These are phyloP conservation scores for Bettongia penicillata DNA, from an alignment of 2,113 vertebrate species.

Conservation along the genomic window DNA sequence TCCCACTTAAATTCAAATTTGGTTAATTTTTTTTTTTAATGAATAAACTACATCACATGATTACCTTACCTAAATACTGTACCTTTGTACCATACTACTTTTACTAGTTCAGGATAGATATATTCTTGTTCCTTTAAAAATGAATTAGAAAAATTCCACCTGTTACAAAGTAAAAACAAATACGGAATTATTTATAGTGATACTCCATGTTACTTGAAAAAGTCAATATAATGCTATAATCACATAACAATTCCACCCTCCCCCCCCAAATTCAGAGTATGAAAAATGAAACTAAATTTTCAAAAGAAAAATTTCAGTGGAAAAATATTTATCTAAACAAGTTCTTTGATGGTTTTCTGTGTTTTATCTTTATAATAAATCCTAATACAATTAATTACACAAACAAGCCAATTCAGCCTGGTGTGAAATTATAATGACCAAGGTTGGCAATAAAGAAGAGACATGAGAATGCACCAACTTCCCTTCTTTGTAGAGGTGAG, in stretches of 20 bases:
- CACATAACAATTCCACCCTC: background rate
- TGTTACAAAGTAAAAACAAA: slow-evolving; percentile 75
- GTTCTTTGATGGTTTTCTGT: background rate
- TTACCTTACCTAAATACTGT: slow-evolving; percentile 88
- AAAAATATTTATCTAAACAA: background rate
- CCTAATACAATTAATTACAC: background rate
- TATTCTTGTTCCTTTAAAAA: slow-evolving; percentile 71
- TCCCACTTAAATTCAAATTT: background rate
- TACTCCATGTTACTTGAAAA: background rate
- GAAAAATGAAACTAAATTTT: background rate
- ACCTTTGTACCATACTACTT: slow-evolving; percentile 89
- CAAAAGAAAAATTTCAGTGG: background rate
- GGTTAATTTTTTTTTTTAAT: background rate
- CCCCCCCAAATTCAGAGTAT: background rate
- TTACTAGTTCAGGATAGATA: slow-evolving; percentile 84
- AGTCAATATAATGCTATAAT: background rate
- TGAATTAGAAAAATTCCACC: slow-evolving; percentile 87
- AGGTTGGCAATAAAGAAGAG: background rate
- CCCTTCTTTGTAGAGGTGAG: background rate
- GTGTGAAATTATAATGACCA: background rate
- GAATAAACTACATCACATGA: background rate
- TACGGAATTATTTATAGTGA: background rate
- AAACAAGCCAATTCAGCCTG: background rate
- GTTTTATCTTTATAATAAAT: background rate
- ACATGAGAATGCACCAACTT: background rate